phyloP scores from a whole-genome alignment of 1,140 invertebrate genomes.

The Drosophila jambulina region DNA sequence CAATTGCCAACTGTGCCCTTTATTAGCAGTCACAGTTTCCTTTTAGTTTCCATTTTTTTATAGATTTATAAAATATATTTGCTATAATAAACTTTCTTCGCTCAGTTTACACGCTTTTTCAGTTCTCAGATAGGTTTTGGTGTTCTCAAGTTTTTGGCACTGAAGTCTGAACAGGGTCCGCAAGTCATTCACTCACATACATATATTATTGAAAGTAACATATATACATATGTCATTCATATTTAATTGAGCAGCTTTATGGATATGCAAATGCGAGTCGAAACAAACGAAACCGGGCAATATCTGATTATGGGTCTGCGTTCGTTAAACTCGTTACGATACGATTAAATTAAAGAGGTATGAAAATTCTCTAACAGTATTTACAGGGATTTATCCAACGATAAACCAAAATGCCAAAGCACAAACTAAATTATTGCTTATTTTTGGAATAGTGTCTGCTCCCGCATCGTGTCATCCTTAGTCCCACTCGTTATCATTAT shows the following conservation, averaged over 20 bases:
- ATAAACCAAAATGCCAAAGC: slow-evolving; percentile 81
- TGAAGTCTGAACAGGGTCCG: slow-evolving; percentile 37
- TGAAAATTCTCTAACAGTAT: slow-evolving; percentile 78
- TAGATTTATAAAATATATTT: slow-evolving; percentile 62
- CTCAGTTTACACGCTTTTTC: slow-evolving; percentile 40
- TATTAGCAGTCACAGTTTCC: slow-evolving; percentile 20
- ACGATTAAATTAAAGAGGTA: slow-evolving; percentile 77
- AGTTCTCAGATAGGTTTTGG: slow-evolving; percentile 51
- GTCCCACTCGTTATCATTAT: slow-evolving; percentile 84
- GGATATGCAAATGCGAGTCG: slow-evolving; percentile 57
- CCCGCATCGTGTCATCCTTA: slow-evolving; percentile 45
- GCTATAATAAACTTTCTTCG: slow-evolving; percentile 53
- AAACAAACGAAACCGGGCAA: slow-evolving; percentile 45
- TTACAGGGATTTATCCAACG: slow-evolving; percentile 67
- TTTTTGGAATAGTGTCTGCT: slow-evolving; percentile 69
- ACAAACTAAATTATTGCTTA: slow-evolving; percentile 76
- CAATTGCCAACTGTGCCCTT: slow-evolving; percentile 34
- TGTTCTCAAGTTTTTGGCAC: slow-evolving; percentile 51
- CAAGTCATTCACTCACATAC: slow-evolving; percentile 15
- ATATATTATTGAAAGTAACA: slow-evolving; percentile 7
- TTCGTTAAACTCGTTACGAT: slow-evolving; percentile 34
- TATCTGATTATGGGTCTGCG: slow-evolving; percentile 36
- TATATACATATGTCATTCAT: slow-evolving; percentile 16
- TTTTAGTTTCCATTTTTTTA: slow-evolving; percentile 24
- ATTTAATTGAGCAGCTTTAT: slow-evolving; percentile 62